Evolutionary conservation across 2,113 vertebrate genomes (phyloP), one percentile per base, ranked within the genome.

Genomic region (Menidia beryllina): DNA sequence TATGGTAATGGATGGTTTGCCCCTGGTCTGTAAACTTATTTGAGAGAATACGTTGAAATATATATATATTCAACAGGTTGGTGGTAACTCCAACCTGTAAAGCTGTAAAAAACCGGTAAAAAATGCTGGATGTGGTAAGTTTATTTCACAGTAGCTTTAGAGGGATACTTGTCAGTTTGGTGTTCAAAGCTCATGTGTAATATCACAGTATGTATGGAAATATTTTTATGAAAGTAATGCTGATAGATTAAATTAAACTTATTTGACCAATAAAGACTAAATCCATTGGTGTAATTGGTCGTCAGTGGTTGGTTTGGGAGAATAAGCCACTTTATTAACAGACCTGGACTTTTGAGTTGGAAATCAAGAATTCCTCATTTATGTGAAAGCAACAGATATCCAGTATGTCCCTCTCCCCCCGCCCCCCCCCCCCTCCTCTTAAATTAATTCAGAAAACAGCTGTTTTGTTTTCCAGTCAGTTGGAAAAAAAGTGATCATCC

Each of bases 371-470:
- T 15, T 41, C 39, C 39, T 41, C 12, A 41, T 41, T 41, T n/a
- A n/a, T n/a, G n/a, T n/a, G n/a, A n/a, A n/a, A n/a, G n/a, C n/a
- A n/a, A n/a, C n/a, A n/a, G n/a, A n/a, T n/a, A n/a, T n/a, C n/a
- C n/a, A n/a, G n/a, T n/a, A n/a, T n/a, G n/a, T n/a, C n/a, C n/a
- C 30, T 30, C 4, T 8, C 30, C 30, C 30, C 30, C 30, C 30
- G 8, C 8, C 15, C 17, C 17, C 12, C 41, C 19, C 41, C 17
- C 12, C 50, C 39, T 38, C 8, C 27, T 25, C 41, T 26, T 12
- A 58, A 3, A 23, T 60, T 27, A 73, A 77, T 20, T 48, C 56
- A 74, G 24, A 20, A 70, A 69, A 73, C 66, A 64, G 61, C 69
- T 55, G 30, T 30, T 30, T 30, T n/a, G n/a, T n/a, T 8, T 30